These are phyloP conservation scores for Euplexia lucipara DNA, from an alignment of 2,888 invertebrate genomes.

Conservation along the genomic window DNA sequence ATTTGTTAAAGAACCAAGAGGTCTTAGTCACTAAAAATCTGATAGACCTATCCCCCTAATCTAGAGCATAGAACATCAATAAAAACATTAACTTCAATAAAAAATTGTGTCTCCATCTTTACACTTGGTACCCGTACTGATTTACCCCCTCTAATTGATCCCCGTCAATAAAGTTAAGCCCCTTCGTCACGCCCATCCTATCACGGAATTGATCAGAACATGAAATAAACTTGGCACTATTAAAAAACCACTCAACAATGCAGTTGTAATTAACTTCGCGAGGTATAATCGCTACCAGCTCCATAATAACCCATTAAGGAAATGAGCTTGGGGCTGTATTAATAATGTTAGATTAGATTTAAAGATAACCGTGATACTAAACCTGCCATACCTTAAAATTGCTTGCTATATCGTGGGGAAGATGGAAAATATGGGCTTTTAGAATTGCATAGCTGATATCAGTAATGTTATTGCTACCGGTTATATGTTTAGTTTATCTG, in stretches of 20 bases:
- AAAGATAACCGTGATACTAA: slow-evolving; percentile 41
- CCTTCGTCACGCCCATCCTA: slow-evolving; percentile 11
- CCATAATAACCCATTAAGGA: slow-evolving; percentile 58
- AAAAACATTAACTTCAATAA: too few relatives aligned
- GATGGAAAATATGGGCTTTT: slow-evolving; percentile 35
- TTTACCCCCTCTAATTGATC: not conserved
- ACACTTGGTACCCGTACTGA: not conserved
- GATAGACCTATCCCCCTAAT: too few relatives aligned
- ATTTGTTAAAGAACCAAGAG: too few relatives aligned
- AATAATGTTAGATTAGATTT: slow-evolving; percentile 62
- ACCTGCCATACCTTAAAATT: slow-evolving; percentile 48
- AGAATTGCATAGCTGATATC: slow-evolving; percentile 22
- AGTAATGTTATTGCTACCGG: slow-evolving; percentile 18
- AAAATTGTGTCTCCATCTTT: not conserved
- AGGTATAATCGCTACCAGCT: slow-evolving; percentile 51
- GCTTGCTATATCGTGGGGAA: slow-evolving; percentile 20
- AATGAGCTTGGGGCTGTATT: slow-evolving; percentile 57
- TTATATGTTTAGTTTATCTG: slow-evolving; percentile 20
- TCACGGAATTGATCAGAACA: slow-evolving; percentile 35
- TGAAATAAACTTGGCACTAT: slow-evolving; percentile 49
- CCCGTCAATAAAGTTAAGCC: not conserved
- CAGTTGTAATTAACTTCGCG: slow-evolving; percentile 56
- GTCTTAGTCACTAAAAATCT: too few relatives aligned
- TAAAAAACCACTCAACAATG: slow-evolving; percentile 51
- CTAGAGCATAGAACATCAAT: too few relatives aligned